phyloP scores from a whole-genome alignment of 2,797 vertebrate genomes.

The Pterois miles region DNA sequence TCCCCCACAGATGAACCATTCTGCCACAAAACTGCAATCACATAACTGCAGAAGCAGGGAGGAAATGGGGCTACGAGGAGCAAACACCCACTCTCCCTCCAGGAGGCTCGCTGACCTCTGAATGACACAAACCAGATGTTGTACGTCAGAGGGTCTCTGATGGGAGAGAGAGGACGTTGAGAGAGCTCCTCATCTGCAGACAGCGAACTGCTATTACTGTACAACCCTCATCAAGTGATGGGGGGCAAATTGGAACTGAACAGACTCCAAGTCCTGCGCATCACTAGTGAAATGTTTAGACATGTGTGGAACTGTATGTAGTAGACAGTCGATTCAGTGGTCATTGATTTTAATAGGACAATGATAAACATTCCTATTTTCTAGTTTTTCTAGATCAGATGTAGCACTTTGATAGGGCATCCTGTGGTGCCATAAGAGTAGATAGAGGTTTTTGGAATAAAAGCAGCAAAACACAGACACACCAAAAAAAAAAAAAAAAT shows the following conservation, averaged over 20 bases:
- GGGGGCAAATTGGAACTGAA: background rate
- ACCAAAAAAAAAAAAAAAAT: slow-evolving; percentile 4
- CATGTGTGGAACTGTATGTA: background rate
- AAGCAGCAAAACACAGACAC: slow-evolving; percentile 22
- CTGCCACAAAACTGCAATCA: slow-evolving; percentile 37
- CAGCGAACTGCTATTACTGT: background rate
- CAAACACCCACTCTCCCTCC: slow-evolving; percentile 71
- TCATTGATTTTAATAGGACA: background rate
- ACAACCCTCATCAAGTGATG: background rate
- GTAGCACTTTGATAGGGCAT: background rate
- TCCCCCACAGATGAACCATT: slow-evolving; percentile 19
- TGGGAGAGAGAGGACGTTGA: slow-evolving; percentile 6
- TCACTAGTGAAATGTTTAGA: background rate
- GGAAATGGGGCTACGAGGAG: slow-evolving; percentile 68
- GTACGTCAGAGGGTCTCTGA: slow-evolving; percentile 7
- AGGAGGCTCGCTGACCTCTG: slow-evolving; percentile 64
- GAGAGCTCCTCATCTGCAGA: slow-evolving; percentile 11
- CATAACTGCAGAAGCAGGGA: slow-evolving; percentile 55
- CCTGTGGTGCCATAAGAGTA: background rate
- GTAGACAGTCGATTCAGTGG: accelerated
- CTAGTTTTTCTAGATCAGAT: background rate
- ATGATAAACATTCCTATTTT: background rate
- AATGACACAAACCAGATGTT: slow-evolving; percentile 63
- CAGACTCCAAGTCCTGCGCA: background rate
- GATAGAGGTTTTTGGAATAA: background rate